phyloP scores from a whole-genome alignment of 2,797 vertebrate species.

The Catostomus latipinnis region DNA sequence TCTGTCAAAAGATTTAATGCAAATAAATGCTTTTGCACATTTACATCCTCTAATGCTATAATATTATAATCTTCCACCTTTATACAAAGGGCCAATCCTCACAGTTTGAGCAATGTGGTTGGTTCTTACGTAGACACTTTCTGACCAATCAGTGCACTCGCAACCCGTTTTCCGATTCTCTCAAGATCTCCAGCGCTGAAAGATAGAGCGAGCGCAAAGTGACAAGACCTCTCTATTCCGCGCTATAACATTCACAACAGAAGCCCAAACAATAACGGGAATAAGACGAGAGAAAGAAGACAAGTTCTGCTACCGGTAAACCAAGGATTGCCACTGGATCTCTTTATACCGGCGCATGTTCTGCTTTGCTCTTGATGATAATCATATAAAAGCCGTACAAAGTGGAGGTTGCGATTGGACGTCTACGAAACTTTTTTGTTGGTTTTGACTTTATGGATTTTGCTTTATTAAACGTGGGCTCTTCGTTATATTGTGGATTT shows the following conservation, averaged over 20 bases:
- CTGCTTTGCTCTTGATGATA: constrained; percentile 18
- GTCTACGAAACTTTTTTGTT: constrained; percentile 53
- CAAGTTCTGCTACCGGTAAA: constrained; percentile 20
- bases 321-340: constrained; percentile 53
- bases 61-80: constrained; percentile 2
- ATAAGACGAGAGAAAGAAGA: constrained; percentile 37
- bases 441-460: constrained; percentile 33
- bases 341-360: constrained; percentile 41
- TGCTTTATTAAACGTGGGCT: constrained; percentile 37
- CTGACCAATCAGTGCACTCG: constrained; percentile 43
- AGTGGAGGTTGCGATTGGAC: constrained; percentile 53
- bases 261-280: constrained; percentile 24
- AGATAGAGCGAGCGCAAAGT: constrained; percentile 37
- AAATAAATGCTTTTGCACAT: background rate
- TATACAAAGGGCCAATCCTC: background rate
- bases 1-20: background rate
- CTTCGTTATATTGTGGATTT: constrained; percentile 61
- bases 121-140: background rate
- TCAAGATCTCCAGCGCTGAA: constrained; percentile 45
- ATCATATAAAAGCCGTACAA: constrained; percentile 21
- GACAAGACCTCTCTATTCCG: constrained; percentile 45
- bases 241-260: constrained; percentile 27
- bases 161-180: background rate
- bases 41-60: background rate
- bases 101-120: background rate